Evolutionary conservation across 2,888 invertebrate species (phyloP), one percentile per base, ranked within the genome.

Genomic region (Drosophila demipolita): DNA sequence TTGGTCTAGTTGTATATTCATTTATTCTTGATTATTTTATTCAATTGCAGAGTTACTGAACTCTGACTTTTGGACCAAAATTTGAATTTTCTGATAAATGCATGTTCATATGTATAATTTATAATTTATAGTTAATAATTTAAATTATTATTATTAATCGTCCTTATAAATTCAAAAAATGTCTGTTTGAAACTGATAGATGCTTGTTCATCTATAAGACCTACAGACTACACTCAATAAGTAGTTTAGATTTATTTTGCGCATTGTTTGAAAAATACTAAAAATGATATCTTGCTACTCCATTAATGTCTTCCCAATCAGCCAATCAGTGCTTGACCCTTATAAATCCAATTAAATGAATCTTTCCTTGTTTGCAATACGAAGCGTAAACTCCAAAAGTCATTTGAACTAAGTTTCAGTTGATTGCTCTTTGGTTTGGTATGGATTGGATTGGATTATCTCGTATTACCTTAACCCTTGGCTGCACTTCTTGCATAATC

Each of bases 401-500:
- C 45, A 45, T 45, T 45, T 23, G 45, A 45, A 45, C 45, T 45
- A 23, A 4, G 3, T 8, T 45, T 15, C 15, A 45, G 45, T 8
- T 23, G 15, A 1, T 23, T 23, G 23, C 23, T 45, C 12, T 35
- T 8, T 35, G 12, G 23, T 12, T 52, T 1, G 23, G 23, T 23
- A 17, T 36, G 29, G 29, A 36, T 23, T 36, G 29, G 29, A 36
- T 29, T 45, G 7, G 8, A 12, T 50, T 3, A 60, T 20, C 36
- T 9, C n/a, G 36, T 29, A 49, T 20, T 20, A 20, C 36, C 6
- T 36, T 60, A 53, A 53, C 54, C 42, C 42, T 55, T 42, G 5
- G 23, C n/a, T 40, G 52, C 26, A 53, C 15, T 5, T 26, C 55
- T 78, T 78, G 63, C 80, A 76, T 80, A 78, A 78, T 48, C 8